Evolutionary conservation across 2,797 vertebrate species (phyloP).

Genomic region (Odontamblyopus rebecca): DNA sequence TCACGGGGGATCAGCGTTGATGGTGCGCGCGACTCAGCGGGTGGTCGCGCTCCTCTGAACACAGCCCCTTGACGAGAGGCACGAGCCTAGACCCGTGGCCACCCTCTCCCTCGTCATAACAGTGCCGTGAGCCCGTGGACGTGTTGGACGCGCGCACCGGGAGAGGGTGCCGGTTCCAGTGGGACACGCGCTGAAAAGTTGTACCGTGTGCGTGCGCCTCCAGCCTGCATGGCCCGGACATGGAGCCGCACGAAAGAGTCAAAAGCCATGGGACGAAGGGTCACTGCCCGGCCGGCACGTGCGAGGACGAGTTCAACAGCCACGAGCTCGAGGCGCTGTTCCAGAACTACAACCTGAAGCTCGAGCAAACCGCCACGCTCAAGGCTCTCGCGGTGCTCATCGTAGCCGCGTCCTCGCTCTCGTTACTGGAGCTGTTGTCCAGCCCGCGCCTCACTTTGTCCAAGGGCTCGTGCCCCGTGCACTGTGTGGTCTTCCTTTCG

Average conservation of each 20-base stretch:
- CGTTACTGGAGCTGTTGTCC: slow-evolving; percentile 90
- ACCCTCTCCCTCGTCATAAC: slow-evolving; percentile 47
- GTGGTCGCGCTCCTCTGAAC: slow-evolving; percentile 37
- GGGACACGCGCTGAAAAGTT: slow-evolving; percentile 59
- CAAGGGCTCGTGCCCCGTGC: slow-evolving; percentile 94
- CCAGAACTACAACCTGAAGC: slow-evolving; percentile 96
- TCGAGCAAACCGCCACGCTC: slow-evolving; percentile 95
- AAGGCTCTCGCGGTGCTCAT: slow-evolving; percentile 94
- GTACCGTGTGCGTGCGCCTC: slow-evolving; percentile 43
- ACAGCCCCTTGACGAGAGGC: slow-evolving; percentile 9
- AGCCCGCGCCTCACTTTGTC: slow-evolving; percentile 88
- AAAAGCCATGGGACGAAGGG: slow-evolving; percentile 85
- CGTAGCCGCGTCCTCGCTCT: slow-evolving; percentile 88
- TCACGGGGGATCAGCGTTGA: slow-evolving; percentile 39
- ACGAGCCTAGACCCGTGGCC: slow-evolving; percentile 74
- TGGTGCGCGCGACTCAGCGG: slow-evolving; percentile 38
- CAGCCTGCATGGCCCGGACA: slow-evolving; percentile 92
- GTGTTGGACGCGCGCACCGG: slow-evolving; percentile 55
- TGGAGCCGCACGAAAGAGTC: slow-evolving; percentile 91
- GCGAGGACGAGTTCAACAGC: slow-evolving; percentile 92
- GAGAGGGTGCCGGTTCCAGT: slow-evolving; percentile 50
- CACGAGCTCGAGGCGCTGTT: slow-evolving; percentile 95
- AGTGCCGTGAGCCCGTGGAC: slow-evolving; percentile 26
- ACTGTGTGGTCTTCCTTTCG: slow-evolving; percentile 96
- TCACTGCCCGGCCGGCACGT: slow-evolving; percentile 80